Evolutionary conservation across 2,888 invertebrate species (phyloP).

Genomic region (Trilocha varians): DNA sequence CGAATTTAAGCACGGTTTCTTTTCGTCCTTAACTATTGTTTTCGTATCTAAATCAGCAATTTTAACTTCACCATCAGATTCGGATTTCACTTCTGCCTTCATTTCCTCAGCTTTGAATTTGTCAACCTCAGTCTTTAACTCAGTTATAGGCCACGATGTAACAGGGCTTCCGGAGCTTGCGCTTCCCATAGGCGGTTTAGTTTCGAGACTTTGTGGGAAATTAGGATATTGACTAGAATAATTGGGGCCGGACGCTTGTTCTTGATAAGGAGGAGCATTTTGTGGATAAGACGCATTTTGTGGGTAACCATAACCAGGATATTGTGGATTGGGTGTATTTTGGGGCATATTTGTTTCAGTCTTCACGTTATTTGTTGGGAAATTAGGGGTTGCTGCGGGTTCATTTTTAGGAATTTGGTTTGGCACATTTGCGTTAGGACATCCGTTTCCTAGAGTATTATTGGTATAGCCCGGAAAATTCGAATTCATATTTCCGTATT

Average conservation of each 20-base stretch:
- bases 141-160: constrained; percentile 58
- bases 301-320: constrained; percentile 41
- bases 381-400: constrained; percentile 20
- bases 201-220: constrained; percentile 46
- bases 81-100: constrained; percentile 61
- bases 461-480: constrained; percentile 46
- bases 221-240: constrained; percentile 42
- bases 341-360: constrained; percentile 30
- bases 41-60: constrained; percentile 67
- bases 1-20: constrained; percentile 23
- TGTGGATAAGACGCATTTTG: constrained; percentile 37
- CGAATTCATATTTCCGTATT: constrained; percentile 38
- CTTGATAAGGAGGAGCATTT: constrained; percentile 34
- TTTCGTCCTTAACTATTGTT: constrained; percentile 59
- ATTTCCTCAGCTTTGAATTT: constrained; percentile 55
- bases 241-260: constrained; percentile 33
- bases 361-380: constrained; percentile 33
- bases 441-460: constrained; percentile 32
- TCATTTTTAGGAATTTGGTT: constrained; percentile 31
- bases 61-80: constrained; percentile 69
- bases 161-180: constrained; percentile 52
- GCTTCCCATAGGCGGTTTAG: constrained; percentile 54
- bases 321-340: constrained; percentile 26
- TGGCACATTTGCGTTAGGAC: constrained; percentile 19
- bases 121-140: constrained; percentile 57